phyloP scores from a whole-genome alignment of 2,888 invertebrate genomes.

The Gymnocheta viridis region DNA sequence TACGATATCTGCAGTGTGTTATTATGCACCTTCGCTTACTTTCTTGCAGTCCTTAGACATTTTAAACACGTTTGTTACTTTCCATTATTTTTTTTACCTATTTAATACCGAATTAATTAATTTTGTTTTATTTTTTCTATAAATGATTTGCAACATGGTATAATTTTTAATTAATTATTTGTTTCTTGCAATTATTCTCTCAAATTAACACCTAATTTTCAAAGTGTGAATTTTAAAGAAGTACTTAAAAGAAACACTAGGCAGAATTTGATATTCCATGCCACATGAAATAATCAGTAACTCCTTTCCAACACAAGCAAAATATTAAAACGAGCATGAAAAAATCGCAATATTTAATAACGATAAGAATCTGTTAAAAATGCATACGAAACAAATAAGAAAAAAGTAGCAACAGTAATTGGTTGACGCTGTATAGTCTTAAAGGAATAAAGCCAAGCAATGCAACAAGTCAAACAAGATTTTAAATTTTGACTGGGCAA shows the following conservation, averaged over 20 bases:
- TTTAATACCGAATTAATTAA: conserved; percentile 35
- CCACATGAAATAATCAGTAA: conserved; percentile 27
- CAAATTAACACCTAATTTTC: conserved; percentile 66
- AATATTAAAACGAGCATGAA: conserved; percentile 11
- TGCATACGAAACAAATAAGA: background rate
- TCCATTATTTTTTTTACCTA: too few species aligned
- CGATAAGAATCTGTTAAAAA: conserved; percentile 61
- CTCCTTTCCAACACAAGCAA: background rate
- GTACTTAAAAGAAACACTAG: background rate
- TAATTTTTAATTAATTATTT: conserved; percentile 38
- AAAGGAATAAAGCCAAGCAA: conserved; percentile 2
- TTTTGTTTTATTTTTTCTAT: background rate
- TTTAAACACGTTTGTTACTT: too few species aligned
- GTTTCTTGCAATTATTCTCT: conserved; percentile 44
- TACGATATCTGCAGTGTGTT: too few species aligned
- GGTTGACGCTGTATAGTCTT: background rate
- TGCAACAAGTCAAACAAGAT: conserved; percentile 54
- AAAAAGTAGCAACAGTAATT: conserved; percentile 10
- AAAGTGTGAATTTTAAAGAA: conserved; percentile 38
- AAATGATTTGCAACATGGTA: background rate
- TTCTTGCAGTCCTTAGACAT: too few species aligned
- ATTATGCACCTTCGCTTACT: too few species aligned
- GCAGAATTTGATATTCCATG: conserved; percentile 37
- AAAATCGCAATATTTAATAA: conserved; percentile 32
- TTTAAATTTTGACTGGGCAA: conserved; percentile 3